These are phyloP conservation scores for Porites evermanni DNA, from an alignment of 92 coral and sea anemone genomes.

Conservation along the genomic window DNA sequence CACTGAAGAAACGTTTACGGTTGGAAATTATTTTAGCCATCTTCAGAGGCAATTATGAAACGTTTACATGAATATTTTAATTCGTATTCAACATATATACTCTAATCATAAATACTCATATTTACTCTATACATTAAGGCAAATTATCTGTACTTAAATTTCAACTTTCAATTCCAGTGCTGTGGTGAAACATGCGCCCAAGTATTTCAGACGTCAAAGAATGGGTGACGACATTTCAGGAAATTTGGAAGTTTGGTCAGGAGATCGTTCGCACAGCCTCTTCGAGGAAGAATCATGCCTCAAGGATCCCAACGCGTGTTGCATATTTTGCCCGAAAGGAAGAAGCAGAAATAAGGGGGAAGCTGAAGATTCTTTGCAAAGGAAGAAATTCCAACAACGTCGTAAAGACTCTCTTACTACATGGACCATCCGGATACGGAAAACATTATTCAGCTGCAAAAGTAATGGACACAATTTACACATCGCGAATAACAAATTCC, in stretches of 20 bases:
- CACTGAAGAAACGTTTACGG: no score
- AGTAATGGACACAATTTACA: slow-evolving; percentile 20
- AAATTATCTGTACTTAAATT: not conserved
- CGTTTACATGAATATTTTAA: no score
- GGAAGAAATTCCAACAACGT: not conserved
- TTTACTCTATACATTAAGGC: not conserved
- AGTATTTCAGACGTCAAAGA: not conserved
- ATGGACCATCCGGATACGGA: slow-evolving; percentile 31
- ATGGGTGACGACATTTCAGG: not conserved
- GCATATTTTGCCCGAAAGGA: slow-evolving; percentile 29
- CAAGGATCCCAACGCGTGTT: slow-evolving; percentile 11
- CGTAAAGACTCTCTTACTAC: slow-evolving; percentile 8
- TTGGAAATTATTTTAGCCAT: no score
- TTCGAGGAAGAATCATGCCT: not conserved
- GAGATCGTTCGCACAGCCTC: not conserved
- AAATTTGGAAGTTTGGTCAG: not conserved
- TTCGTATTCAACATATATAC: no score
- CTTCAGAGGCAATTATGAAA: no score
- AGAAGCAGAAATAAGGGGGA: slow-evolving; percentile 4
- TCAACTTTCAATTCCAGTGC: not conserved
- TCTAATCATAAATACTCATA: no score
- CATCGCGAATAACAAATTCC: not conserved
- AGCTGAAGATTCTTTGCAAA: slow-evolving; percentile 8
- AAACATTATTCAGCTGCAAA: slow-evolving; percentile 27
- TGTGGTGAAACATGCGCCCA: not conserved